These are phyloP conservation scores for Cerastis leucographa DNA, from an alignment of 2,888 invertebrate genomes.

Conservation along the genomic window DNA sequence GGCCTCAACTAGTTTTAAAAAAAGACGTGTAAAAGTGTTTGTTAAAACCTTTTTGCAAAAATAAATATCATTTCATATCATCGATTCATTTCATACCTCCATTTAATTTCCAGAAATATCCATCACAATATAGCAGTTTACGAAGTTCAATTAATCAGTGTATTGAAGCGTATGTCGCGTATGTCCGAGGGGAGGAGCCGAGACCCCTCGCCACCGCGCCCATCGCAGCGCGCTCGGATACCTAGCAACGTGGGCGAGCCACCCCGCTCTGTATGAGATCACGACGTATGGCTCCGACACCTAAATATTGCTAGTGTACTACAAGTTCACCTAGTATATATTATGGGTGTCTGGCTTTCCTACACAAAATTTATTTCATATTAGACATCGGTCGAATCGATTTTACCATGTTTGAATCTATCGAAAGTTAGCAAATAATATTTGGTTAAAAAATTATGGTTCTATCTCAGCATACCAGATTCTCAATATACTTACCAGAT, in stretches of 20 bases:
- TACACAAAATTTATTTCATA: conserved; percentile 2
- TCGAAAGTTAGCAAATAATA: background rate
- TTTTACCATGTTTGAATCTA: background rate
- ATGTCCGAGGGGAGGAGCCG: background rate
- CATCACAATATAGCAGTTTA: background rate
- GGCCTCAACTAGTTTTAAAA: too few relatives aligned
- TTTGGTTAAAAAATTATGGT: background rate
- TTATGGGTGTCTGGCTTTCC: background rate
- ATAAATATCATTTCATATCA: too few relatives aligned
- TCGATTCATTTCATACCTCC: too few relatives aligned
- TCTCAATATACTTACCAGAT: too few relatives aligned
- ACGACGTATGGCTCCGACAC: too few relatives aligned
- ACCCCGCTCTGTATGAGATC: background rate
- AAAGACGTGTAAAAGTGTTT: too few relatives aligned
- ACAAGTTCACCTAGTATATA: background rate
- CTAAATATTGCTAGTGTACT: conserved; percentile 4
- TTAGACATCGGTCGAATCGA: background rate
- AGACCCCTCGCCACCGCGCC: background rate
- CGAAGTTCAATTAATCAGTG: conserved; percentile 26
- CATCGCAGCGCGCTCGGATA: background rate
- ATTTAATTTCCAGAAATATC: background rate
- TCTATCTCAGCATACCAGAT: too few relatives aligned
- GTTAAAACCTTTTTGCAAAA: too few relatives aligned
- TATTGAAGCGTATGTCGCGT: conserved; percentile 35
- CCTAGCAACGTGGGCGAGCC: conserved; percentile 16